These are phyloP conservation scores for Decapterus maruadsi DNA, from an alignment of 2,797 vertebrate species.

Conservation along the genomic window DNA sequence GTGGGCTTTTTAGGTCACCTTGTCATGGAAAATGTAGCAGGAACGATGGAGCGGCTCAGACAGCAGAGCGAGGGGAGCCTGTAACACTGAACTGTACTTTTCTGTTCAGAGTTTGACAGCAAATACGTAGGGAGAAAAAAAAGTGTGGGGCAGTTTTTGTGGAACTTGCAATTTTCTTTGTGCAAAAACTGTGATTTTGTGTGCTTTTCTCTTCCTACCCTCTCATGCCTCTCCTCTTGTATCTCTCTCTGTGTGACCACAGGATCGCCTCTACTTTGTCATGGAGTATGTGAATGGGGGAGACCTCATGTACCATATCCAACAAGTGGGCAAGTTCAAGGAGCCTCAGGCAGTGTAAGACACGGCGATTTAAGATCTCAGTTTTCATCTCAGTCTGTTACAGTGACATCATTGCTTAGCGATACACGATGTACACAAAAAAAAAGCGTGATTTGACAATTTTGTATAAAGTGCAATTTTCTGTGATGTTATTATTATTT, in stretches of 20 bases:
- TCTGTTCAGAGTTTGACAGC: neutral
- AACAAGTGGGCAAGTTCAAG: slow-evolving; percentile 95
- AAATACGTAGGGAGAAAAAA: slow-evolving; percentile 1
- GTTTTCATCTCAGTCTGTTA: neutral
- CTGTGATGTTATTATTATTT: neutral
- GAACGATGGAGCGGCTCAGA: slow-evolving; percentile 44
- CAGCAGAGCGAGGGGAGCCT: slow-evolving; percentile 36
- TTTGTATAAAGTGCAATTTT: neutral
- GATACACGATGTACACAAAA: neutral
- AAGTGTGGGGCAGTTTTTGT: slow-evolving; percentile 1
- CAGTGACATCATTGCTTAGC: neutral
- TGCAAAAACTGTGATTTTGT: slow-evolving; percentile 7
- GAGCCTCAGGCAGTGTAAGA: slow-evolving; percentile 98
- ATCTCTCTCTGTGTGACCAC: slow-evolving; percentile 17
- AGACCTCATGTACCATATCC: slow-evolving; percentile 95
- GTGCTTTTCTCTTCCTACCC: neutral
- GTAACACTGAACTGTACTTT: slow-evolving; percentile 10
- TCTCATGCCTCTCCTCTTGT: neutral
- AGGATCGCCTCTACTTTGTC: slow-evolving; percentile 98
- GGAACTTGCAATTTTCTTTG: neutral
- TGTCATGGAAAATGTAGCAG: slow-evolving; percentile 56
- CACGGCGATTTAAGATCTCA: neutral
- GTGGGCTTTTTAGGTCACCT: slow-evolving; percentile 67
- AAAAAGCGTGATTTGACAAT: neutral
- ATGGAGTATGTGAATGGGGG: slow-evolving; percentile 98